A percentile compares a stretch with the other conserved stretches of the same genome.
These are phyloP conservation scores for Pocota personata DNA, from an alignment of 2,888 invertebrate genomes.

Conservation along the genomic window DNA sequence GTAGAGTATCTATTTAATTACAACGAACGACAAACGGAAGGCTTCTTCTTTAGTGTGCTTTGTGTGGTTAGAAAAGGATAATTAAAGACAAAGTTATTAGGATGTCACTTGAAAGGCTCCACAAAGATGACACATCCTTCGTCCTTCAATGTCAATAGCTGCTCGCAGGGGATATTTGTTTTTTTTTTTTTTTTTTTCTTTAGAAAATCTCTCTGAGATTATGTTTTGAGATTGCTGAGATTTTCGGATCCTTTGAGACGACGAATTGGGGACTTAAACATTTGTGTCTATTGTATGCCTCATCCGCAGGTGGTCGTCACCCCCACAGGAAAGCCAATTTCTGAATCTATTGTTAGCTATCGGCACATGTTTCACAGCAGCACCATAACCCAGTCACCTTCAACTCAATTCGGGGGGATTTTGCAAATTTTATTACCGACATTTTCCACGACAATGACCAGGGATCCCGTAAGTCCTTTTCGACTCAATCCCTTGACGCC, in stretches of 20 bases:
- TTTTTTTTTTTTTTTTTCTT: neutral
- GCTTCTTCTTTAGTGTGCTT: neutral
- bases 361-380: conserved; percentile 19
- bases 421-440: conserved; percentile 63
- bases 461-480: conserved; percentile 43
- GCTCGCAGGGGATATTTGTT: neutral
- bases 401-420: conserved; percentile 33
- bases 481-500: conserved; percentile 42
- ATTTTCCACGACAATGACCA: conserved; percentile 48
- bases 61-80: conserved; percentile 33
- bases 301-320: conserved; percentile 7
- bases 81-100: conserved; percentile 42
- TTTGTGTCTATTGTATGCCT: conserved; percentile 23
- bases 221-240: conserved; percentile 23
- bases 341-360: conserved; percentile 48
- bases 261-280: conserved; percentile 1
- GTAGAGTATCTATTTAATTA: conserved; percentile 56
- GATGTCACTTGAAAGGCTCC: conserved; percentile 10
- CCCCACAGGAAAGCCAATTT: conserved; percentile 59
- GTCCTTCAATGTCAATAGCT: conserved; percentile 41
- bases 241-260: conserved; percentile 17
- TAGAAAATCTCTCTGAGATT: conserved; percentile 7
- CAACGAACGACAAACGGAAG: conserved; percentile 37
- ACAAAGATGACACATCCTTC: conserved; percentile 52
- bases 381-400: neutral